Percentiles rank a stretch among this genome's conserved stretches.
Conservation (phyloP, 2,797 vertebrate genomes). For the Hydrocynus forskahlii region DNA sequence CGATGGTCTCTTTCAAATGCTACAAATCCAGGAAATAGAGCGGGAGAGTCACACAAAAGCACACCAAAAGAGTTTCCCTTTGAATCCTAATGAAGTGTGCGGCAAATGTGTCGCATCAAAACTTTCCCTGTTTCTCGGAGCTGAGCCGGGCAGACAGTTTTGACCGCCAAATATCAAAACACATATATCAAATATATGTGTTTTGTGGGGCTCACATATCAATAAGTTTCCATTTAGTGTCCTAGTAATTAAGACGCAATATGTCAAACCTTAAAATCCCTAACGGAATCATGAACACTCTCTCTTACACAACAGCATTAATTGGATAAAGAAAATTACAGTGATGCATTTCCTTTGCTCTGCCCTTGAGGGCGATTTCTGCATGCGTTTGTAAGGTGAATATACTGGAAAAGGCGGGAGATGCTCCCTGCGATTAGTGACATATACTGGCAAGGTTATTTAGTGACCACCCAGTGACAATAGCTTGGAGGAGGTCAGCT, state of each 20-base stretch:
- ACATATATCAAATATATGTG: no score
- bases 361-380: slow-evolving; percentile 9
- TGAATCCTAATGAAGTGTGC: slow-evolving; percentile 17
- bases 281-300: not conserved
- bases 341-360: not conserved
- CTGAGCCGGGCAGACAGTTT: not conserved
- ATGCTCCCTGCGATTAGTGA: not conserved
- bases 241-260: not conserved
- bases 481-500: not conserved
- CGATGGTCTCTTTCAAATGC: not conserved
- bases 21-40: slow-evolving; percentile 2
- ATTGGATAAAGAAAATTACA: not conserved
- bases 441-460: slow-evolving; percentile 10
- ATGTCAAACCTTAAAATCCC: not conserved
- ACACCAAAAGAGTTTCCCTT: not conserved
- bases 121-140: not conserved
- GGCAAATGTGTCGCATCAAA: not conserved
- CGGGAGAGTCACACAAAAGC: slow-evolving; percentile 13
- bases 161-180: not conserved
- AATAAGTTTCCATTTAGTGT: not conserved
- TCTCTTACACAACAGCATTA: not conserved
- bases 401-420: not conserved
- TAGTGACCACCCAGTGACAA: not conserved
- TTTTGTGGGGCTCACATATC: not conserved
- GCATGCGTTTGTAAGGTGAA: not conserved